A percentile compares a stretch with the other conserved stretches of the same genome.
Evolutionary conservation across 1,140 invertebrate species (phyloP).

Genomic region (Physella acuta): DNA sequence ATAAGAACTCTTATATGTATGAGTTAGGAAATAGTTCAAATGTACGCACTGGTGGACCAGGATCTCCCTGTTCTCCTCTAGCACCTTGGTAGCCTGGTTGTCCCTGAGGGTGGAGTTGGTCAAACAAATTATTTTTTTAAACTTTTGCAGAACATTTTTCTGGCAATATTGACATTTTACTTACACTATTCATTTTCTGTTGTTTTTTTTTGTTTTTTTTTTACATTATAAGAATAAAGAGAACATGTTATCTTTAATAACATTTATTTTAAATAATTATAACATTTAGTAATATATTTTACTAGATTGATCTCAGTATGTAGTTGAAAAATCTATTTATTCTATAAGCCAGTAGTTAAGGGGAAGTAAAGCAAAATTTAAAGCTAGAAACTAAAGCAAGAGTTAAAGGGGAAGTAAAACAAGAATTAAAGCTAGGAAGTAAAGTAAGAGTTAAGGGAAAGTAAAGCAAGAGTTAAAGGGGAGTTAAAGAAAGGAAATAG

Average conservation of each 20-base stretch:
- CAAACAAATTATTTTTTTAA: neutral
- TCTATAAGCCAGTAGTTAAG: neutral
- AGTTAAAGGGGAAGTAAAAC: neutral
- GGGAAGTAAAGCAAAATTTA: neutral
- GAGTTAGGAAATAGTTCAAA: too few species aligned
- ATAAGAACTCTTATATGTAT: too few species aligned
- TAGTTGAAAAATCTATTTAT: too few species aligned
- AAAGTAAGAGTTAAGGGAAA: neutral
- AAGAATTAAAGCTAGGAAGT: neutral
- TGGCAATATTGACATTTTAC: too few species aligned
- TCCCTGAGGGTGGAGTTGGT: slow-evolving; percentile 32
- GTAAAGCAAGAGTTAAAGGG: neutral
- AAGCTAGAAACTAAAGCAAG: neutral
- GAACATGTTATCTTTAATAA: neutral
- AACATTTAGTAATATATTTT: neutral
- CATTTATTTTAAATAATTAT: too few species aligned
- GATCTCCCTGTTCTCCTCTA: slow-evolving; percentile 47
- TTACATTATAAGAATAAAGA: neutral
- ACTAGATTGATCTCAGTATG: neutral
- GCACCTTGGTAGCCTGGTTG: slow-evolving; percentile 46
- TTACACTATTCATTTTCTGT: too few species aligned
- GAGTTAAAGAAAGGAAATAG: neutral
- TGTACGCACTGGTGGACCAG: slow-evolving; percentile 47
- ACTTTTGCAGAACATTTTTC: too few species aligned
- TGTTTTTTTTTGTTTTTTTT: neutral